Conservation (phyloP, 2,113 vertebrate genomes). For the Melanotaenia duboulayi region DNA sequence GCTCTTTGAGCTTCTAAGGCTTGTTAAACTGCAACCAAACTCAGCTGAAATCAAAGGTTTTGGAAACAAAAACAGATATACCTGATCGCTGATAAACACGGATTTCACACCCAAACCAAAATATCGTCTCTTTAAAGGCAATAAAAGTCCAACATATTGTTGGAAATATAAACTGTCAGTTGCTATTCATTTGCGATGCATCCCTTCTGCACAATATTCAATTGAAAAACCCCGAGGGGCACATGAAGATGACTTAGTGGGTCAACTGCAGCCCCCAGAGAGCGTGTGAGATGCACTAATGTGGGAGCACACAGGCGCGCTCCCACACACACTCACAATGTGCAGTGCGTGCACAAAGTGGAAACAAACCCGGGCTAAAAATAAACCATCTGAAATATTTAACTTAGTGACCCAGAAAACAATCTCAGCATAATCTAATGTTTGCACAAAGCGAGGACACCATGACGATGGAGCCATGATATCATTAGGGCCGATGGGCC, state of each 20-base stretch:
- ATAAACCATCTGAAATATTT: constrained; percentile 87
- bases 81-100: background rate
- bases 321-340: constrained; percentile 14
- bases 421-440: constrained; percentile 74
- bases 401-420: constrained; percentile 87
- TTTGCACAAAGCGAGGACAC: constrained; percentile 71
- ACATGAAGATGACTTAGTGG: constrained; percentile 80
- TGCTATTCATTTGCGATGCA: constrained; percentile 37
- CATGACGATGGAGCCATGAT: constrained; percentile 66
- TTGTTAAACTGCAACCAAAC: constrained; percentile 18
- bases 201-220: constrained; percentile 57
- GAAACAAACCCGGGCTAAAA: constrained; percentile 82
- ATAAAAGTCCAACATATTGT: background rate
- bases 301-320: constrained; percentile 13
- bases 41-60: background rate
- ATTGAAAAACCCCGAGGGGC: constrained; percentile 69
- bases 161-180: constrained; percentile 28
- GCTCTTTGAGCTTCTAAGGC: background rate
- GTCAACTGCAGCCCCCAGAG: constrained; percentile 83
- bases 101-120: background rate
- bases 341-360: constrained; percentile 68
- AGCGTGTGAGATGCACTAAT: constrained; percentile 44
- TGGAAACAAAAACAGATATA: background rate
- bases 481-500: constrained; percentile 69
- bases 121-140: background rate